phyloP scores from a whole-genome alignment of 1,140 invertebrate species.

The Bombus haemorrhoidalis region DNA sequence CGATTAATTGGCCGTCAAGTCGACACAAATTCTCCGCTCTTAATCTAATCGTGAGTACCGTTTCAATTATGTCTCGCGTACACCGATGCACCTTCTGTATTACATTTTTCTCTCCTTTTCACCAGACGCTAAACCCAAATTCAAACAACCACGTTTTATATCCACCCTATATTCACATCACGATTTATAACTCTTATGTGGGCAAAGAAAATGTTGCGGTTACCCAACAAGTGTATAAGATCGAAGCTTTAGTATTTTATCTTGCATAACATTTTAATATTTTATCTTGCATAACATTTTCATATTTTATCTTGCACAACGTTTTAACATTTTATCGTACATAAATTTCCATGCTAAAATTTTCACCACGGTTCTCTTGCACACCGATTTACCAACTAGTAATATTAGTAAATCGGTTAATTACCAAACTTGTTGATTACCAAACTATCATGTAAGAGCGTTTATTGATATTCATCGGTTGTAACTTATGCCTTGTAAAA shows the following conservation, averaged over 20 bases:
- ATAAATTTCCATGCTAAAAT: neutral
- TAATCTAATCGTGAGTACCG: conserved; percentile 30
- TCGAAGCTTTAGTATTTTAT: neutral
- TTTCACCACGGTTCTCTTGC: no score
- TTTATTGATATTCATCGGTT: neutral
- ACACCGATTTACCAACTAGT: neutral
- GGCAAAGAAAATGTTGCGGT: no score
- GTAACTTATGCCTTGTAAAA: no score
- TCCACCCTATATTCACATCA: neutral
- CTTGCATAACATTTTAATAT: no score
- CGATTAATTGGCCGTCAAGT: conserved; percentile 48
- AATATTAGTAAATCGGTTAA: neutral
- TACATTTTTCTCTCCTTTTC: neutral
- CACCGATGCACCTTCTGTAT: conserved; percentile 5
- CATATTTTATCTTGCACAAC: no score
- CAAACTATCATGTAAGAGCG: no score
- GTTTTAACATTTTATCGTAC: neutral
- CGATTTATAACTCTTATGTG: neutral
- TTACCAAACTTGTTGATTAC: no score
- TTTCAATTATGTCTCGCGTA: conserved; percentile 41
- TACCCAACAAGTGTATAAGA: neutral
- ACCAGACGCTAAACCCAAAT: neutral
- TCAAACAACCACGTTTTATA: neutral
- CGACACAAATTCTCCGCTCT: conserved; percentile 14
- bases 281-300: neutral